Base-by-base conservation (phyloP, 2,797 vertebrate genomes). In the Tamandua tetradactyla region DNA sequence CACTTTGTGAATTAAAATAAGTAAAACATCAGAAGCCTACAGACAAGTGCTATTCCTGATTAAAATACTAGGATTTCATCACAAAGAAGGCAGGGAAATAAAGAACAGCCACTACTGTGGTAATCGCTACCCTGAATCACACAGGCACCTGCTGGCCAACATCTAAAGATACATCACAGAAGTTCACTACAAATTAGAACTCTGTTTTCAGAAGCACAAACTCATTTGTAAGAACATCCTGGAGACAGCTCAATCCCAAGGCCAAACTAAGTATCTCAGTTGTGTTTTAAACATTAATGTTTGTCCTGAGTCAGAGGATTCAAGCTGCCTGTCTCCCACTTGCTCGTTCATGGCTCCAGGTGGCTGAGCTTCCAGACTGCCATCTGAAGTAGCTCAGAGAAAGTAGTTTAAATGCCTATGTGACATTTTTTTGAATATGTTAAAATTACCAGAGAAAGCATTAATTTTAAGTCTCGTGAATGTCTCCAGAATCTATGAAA, bases 381-480 rank as follows among this genome's bases (percentile, higher is more conserved):
- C 49, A 61, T 2, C 87, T 35, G 93, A 97, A 84, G 82, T 3
- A 74, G 40, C 57, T 87, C 35, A 0, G 79, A 86, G 87, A 91
- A 87, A 81, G 49, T 4, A 35, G 1, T 78, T 92, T 85, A 52
- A 90, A 93, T 17, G 22, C 15, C 3, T 57, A 13, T 10, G 49
- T 95, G 91, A 93, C 66, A 93, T 68, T 87, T 52, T n/a, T n/a
- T n/a, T n/a, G n/a, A n/a, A n/a, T n/a, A n/a, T n/a, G n/a, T n/a
- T n/a, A n/a, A 95, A 85, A 87, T 8, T 91, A 76, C 40, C 85
- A 89, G 80, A 49, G 0, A 87, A 96, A 95, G 93, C 92, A 12
- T 86, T 95, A 4, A 57, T 93, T 95, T 97, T 87, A 69, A 94
- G 95, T 57, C 95, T 97, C 85, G 87, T 81, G 95, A 92, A 89